Base-by-base conservation (phyloP, 2,888 invertebrate species). In the Horisme vitalbata region DNA sequence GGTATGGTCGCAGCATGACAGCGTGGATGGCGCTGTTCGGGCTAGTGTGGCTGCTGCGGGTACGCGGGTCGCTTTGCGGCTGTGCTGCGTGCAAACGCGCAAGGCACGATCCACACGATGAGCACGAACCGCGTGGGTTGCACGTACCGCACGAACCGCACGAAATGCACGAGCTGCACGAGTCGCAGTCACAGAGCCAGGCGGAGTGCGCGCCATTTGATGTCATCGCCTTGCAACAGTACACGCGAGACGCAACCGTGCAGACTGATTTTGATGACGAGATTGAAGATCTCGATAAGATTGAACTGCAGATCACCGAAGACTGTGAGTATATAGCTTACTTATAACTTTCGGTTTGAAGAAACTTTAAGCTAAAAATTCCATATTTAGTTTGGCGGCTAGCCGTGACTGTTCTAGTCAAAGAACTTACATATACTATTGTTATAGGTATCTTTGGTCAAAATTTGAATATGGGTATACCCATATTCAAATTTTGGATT, bases 1-100 rank as follows among this genome's bases (percentile, higher is more conserved):
- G 55, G 54, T 69, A 79, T 82, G 76, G 81, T 74, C 70, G 64
- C 84, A 88, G 83, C 63, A 89, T 88, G 88, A 88, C 81, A 75
- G 86, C 86, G 89, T 93, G 92, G 91, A 95, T 95, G 95, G 95
- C 95, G 91, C 93, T 95, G 72, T 95, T 95, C 91, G 95, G 95
- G 86, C 94, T 95, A 93, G 95, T 95, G 88, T 95, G 95, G 95
- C 91, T 95, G 83, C 84, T 95, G 80, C 94, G 95, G 71, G 93
- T 95, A 83, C 94, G 95, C 81, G 93, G 94, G 65, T 94, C 95
- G 77, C 93, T 95, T 83, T 94, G 94, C 79, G 92, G 94, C 59
- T 94, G 94, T 85, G 92, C 93, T 45, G 93, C 93, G 71, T 94
- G 94, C 83, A 91, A 91, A 63, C 91, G 91, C 62, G 91, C 91